Percentiles rank a stretch among this genome's conserved stretches.
phyloP scores from a whole-genome alignment of 2,888 invertebrate species.

The Sinotaia quadrata region DNA sequence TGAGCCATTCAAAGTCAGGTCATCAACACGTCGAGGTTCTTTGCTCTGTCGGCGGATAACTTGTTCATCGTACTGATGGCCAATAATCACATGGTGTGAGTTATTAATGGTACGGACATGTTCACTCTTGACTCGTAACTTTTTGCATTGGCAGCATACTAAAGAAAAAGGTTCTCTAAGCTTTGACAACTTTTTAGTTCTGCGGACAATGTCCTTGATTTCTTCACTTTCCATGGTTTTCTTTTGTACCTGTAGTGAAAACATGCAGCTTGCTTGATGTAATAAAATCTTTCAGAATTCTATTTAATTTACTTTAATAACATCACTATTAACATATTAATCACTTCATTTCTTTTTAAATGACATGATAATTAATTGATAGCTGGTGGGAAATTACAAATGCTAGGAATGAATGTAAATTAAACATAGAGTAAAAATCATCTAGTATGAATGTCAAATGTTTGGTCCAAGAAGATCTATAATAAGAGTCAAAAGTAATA shows the following conservation, averaged over 20 bases:
- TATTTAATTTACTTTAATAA: too few species aligned
- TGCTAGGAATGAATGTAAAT: too few species aligned
- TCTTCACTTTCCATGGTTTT: conserved; percentile 31
- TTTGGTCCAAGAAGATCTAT: too few species aligned
- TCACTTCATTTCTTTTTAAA: too few species aligned
- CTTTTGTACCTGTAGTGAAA: conserved; percentile 26
- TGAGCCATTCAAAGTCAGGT: conserved; percentile 37
- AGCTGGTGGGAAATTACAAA: too few species aligned
- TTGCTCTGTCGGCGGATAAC: conserved; percentile 30
- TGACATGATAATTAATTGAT: too few species aligned
- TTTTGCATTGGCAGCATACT: conserved; percentile 15
- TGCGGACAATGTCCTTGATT: conserved; percentile 27
- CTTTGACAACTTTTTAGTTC: background rate
- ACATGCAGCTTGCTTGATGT: too few species aligned
- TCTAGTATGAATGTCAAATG: too few species aligned
- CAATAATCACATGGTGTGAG: conserved; percentile 26
- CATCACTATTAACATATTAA: too few species aligned
- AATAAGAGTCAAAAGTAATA: too few species aligned
- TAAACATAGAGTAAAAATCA: too few species aligned
- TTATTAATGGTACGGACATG: conserved; percentile 25
- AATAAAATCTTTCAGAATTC: too few species aligned
- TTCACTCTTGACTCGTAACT: background rate
- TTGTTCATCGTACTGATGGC: conserved; percentile 21
- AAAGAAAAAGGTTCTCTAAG: conserved; percentile 8
- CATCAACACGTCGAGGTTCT: conserved; percentile 6